A percentile compares a stretch with the other conserved stretches of the same genome.
phyloP scores from a whole-genome alignment of 1,140 invertebrate species.

The Cotesia vestalis region DNA sequence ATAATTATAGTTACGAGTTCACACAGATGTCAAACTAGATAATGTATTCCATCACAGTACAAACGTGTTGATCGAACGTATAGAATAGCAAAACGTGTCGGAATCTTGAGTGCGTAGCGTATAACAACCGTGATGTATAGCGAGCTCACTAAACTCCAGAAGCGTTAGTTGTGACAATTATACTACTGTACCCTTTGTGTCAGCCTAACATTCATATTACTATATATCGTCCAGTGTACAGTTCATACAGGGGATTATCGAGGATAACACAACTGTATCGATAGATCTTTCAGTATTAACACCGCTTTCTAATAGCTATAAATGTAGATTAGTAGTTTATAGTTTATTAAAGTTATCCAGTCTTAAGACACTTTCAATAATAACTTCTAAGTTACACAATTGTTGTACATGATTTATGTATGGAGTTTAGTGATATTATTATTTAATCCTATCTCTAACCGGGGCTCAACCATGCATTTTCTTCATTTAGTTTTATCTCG shows the following conservation, averaged over 20 bases:
- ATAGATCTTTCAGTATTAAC: constrained; percentile 9
- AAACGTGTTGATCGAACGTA: constrained; percentile 29
- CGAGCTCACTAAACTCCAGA: no score
- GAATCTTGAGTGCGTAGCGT: constrained; percentile 9
- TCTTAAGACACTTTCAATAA: no score
- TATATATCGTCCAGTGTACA: constrained; percentile 1
- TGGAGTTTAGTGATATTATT: no score
- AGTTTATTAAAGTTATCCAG: no score
- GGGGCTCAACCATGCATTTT: no score
- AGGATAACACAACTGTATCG: not conserved
- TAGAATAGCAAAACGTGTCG: constrained; percentile 26
- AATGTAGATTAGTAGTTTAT: not conserved
- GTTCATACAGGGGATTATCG: constrained; percentile 25
- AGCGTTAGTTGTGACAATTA: constrained; percentile 5
- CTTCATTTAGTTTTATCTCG: no score
- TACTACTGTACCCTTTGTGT: constrained; percentile 21
- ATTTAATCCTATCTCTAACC: no score
- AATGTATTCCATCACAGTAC: constrained; percentile 27
- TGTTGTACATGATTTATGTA: no score
- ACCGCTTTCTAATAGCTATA: not conserved
- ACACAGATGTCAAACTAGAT: not conserved
- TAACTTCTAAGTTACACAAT: no score
- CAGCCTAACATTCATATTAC: constrained; percentile 29
- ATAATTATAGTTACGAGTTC: constrained; percentile 30
- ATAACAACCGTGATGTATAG: constrained; percentile 1